Percentiles rank a stretch among this genome's conserved stretches.
phyloP scores from a whole-genome alignment of 2,888 invertebrate species.

The Eupithecia vulgata region DNA sequence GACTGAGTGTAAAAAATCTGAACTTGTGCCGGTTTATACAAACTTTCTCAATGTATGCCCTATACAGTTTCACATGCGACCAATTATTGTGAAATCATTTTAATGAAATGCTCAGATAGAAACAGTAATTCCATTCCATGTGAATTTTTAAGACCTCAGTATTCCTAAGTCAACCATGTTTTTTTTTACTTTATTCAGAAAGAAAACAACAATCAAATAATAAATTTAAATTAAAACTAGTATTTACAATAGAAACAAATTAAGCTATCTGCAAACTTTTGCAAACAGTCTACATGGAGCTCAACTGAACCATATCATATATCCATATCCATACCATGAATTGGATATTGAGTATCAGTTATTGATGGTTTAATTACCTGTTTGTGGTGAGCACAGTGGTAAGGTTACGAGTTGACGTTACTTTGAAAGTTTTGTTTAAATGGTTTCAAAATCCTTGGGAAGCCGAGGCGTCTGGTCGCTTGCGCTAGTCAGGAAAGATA shows the following conservation, averaged over 20 bases:
- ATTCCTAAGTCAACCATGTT: constrained; percentile 72
- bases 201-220: too few relatives aligned
- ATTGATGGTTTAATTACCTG: constrained; percentile 81
- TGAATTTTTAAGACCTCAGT: not conserved
- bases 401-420: constrained; percentile 45
- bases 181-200: too few relatives aligned
- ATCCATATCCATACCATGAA: too few relatives aligned
- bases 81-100: not conserved
- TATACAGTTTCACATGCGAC: not conserved
- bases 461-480: not conserved
- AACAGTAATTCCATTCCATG: too few relatives aligned
- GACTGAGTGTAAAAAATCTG: not conserved
- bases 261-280: too few relatives aligned
- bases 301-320: too few relatives aligned
- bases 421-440: not conserved
- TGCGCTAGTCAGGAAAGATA: too few relatives aligned
- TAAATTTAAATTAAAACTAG: too few relatives aligned
- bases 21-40: not conserved
- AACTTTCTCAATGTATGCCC: not conserved
- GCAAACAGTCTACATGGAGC: too few relatives aligned
- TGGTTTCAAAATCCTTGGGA: not conserved
- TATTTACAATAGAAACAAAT: too few relatives aligned
- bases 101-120: not conserved
- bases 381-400: constrained; percentile 75
- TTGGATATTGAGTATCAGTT: constrained; percentile 77